Conservation (phyloP, 2,113 vertebrate species). For the Seriola rivoliana region DNA sequence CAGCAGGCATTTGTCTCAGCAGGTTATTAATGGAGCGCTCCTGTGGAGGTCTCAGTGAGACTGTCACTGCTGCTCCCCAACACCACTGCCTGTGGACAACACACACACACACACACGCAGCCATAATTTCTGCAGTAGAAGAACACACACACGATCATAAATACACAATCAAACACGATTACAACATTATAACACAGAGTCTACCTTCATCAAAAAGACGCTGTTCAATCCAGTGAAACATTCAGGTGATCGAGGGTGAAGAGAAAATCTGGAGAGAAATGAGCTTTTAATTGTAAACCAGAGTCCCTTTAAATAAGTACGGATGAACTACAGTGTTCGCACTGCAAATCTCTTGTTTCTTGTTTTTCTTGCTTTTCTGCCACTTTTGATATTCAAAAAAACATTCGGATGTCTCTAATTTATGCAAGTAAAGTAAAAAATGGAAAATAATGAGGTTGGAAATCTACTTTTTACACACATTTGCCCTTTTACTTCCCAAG, state of each 20-base stretch:
- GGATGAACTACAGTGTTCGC: neutral
- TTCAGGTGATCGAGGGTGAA: too few species aligned
- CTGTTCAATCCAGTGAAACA: neutral
- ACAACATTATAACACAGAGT: neutral
- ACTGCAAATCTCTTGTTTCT: neutral
- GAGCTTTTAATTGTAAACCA: neutral
- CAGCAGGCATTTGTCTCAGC: conserved; percentile 27
- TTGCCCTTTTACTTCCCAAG: too few species aligned
- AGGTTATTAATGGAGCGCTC: conserved; percentile 45
- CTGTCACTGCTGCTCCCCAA: conserved; percentile 22
- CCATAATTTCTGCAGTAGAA: conserved; percentile 1
- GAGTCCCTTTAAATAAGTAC: neutral
- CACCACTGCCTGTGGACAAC: conserved; percentile 20
- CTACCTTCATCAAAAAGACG: conserved; percentile 6
- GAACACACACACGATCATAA: conserved; percentile 1
- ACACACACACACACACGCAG: neutral
- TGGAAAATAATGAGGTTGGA: neutral
- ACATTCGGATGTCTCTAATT: neutral
- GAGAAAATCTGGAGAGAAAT: neutral
- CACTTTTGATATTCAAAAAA: neutral
- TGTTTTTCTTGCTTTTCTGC: neutral
- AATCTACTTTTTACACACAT: neutral
- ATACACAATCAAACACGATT: neutral
- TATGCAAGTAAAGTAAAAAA: neutral
- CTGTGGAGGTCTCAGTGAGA: conserved; percentile 13